These are phyloP conservation scores for Silvanus unidentatus DNA, from an alignment of 2,888 invertebrate genomes.

Conservation along the genomic window DNA sequence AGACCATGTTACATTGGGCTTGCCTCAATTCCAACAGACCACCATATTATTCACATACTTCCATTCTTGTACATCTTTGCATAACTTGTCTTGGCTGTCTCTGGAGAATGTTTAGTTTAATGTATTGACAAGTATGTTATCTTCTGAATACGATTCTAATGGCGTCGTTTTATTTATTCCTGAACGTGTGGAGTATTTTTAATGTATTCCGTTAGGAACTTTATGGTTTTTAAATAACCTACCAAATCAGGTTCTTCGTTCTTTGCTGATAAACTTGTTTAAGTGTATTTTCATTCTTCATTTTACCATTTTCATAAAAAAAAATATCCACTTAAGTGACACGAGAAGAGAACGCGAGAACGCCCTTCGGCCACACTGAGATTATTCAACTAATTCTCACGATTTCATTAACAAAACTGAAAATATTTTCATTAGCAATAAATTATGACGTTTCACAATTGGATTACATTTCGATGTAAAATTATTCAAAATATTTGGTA, in stretches of 20 bases:
- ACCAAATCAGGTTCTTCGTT: constrained; percentile 32
- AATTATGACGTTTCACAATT: too few relatives aligned
- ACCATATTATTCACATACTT: background rate
- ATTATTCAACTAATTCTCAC: constrained; percentile 2
- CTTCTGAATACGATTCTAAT: constrained; percentile 45
- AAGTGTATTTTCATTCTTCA: constrained; percentile 2
- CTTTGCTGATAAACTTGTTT: constrained; percentile 28
- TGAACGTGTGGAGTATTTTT: constrained; percentile 40
- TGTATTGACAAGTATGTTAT: constrained; percentile 48
- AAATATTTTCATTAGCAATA: too few relatives aligned
- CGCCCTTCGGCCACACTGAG: too few relatives aligned
- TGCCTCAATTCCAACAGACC: constrained; percentile 38
- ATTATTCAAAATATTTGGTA: too few relatives aligned
- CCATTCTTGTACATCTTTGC: constrained; percentile 1
- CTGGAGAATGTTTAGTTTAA: constrained; percentile 43
- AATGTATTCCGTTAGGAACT: constrained; percentile 33
- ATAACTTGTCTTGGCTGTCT: constrained; percentile 28
- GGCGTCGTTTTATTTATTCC: constrained; percentile 45
- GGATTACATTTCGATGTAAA: too few relatives aligned
- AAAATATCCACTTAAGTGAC: too few relatives aligned
- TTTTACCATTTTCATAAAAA: background rate
- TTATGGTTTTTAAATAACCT: constrained; percentile 39
- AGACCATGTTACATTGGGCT: constrained; percentile 43
- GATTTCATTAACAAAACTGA: background rate
- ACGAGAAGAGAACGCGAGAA: too few relatives aligned